Evolutionary conservation across 2,113 vertebrate species (phyloP), one percentile per base, ranked within the genome.

Genomic region (Bostrychus sinensis): DNA sequence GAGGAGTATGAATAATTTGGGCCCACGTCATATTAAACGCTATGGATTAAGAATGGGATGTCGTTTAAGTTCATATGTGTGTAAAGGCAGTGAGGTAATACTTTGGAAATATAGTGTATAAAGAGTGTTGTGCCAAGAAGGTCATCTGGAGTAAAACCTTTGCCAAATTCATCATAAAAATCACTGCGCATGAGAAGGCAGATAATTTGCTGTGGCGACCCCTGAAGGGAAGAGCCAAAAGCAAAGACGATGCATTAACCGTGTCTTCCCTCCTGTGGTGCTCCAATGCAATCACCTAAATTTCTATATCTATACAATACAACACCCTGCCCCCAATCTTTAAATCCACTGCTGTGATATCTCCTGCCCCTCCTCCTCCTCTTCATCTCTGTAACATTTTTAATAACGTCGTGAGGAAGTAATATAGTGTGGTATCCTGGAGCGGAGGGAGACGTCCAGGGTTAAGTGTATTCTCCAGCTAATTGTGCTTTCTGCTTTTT

Each of bases 401-500:
- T 88, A 91, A 89, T 91, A 91, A 90, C 89, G 86, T 85, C 86
- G 56, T 76, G 74, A 82, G 76, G 75, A 84, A 77, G 86, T 82
- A 89, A 91, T 91, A 91, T 90, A 89, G 86, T 91, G 89, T n/a
- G n/a, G n/a, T 90, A 88, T 87, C 89, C 80, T 59, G 22, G 60
- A 88, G 86, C 86, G 78, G 71, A 75, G 88, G 85, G 89, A 90
- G 81, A 60, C 77, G 82, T 86, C 82, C 66, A 69, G 81, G 90
- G 91, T 91, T 90, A 91, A 91, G 73, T 76, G 84, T 88, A 91
- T 89, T 90, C 90, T 77, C 75, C 75, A 74, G 83, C 90, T 91
- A 89, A 92, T 91, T 90, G 87, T 76, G 70, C 72, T 73, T 88
- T 89, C 85, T 84, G 78, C 78, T 86, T 90, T 89, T 91, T 91